Conservation (phyloP, 2,113 vertebrate genomes). For the Otis tarda region DNA sequence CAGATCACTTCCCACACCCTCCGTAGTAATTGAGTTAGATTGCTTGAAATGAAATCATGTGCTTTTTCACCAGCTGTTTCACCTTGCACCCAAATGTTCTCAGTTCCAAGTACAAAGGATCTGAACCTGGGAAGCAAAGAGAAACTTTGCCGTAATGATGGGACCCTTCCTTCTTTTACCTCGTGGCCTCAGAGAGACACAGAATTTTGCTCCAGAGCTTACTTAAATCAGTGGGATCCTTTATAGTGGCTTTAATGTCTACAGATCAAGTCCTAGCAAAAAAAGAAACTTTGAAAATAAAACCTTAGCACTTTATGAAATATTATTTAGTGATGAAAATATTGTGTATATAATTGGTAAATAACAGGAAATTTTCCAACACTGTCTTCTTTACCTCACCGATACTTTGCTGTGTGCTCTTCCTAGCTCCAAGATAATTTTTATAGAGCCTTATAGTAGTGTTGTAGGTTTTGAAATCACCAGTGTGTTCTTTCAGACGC, state of each 20-base stretch:
- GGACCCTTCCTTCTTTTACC: neutral
- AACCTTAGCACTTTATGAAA: neutral
- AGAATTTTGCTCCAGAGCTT: neutral
- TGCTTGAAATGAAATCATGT: conserved; percentile 8
- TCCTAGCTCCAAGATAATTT: neutral
- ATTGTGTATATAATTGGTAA: neutral
- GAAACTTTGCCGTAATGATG: neutral
- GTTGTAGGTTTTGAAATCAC: neutral
- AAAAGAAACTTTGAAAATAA: neutral
- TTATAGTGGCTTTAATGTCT: neutral
- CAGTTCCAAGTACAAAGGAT: neutral
- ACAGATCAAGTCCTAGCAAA: neutral
- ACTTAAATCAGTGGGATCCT: neutral
- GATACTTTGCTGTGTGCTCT: neutral
- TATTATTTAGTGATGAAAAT: neutral
- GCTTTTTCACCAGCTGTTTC: neutral
- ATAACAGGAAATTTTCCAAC: neutral
- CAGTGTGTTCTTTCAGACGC: neutral
- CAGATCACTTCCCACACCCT: neutral
- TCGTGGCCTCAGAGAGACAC: neutral
- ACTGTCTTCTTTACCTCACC: neutral
- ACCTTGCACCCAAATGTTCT: neutral
- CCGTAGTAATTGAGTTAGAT: neutral
- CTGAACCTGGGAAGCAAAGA: neutral
- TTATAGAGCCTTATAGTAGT: neutral